Evolutionary conservation across 2,888 invertebrate species (phyloP), one percentile per base, ranked within the genome.

Genomic region (Drosophila bunnanda): DNA sequence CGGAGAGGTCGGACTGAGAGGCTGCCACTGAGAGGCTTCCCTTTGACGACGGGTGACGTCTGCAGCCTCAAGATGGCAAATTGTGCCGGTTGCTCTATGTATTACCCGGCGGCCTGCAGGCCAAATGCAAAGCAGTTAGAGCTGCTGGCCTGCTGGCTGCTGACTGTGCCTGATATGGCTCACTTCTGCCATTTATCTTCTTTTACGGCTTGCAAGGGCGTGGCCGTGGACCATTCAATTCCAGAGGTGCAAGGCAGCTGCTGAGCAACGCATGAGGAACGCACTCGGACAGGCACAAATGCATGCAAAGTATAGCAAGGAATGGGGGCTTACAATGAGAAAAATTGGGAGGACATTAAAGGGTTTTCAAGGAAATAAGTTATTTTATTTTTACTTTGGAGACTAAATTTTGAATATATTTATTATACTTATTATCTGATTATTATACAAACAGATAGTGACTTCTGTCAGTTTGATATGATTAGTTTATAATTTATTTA

Each of bases 121-220:
- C 67, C 46, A 58, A 65, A 72, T 72, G 72, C 73, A 72, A 55
- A 73, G 65, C 71, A 57, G 68, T 68, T 68, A 46, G 53, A 58
- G 43, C 28, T 53, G 25, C 56, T 39, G 54, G 32, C 28, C 28
- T 43, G 60, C 64, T 53, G 44, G 39, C 41, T 53, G 61, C 82
- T 83, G 83, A 67, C 79, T 82, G 66, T 61, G 80, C 70, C 86
- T 83, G 85, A 86, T 86, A 86, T 77, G 88, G 83, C 88, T 86
- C 85, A 88, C 88, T 88, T 80, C 75, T 88, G 88, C 83, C 88
- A 85, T 85, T 85, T 88, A 85, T 85, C 85, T 85, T 85, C 82
- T 88, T 79, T 84, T 84, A 81, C 88, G 83, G 83, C 82, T 76
- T 66, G 60, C 65, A 65, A 67, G 85, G 57, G 61, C 75, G 57